Percentiles rank a stretch among this genome's conserved stretches.
phyloP scores from a whole-genome alignment of 2,797 vertebrate species.

The Tiaroga cobitis region DNA sequence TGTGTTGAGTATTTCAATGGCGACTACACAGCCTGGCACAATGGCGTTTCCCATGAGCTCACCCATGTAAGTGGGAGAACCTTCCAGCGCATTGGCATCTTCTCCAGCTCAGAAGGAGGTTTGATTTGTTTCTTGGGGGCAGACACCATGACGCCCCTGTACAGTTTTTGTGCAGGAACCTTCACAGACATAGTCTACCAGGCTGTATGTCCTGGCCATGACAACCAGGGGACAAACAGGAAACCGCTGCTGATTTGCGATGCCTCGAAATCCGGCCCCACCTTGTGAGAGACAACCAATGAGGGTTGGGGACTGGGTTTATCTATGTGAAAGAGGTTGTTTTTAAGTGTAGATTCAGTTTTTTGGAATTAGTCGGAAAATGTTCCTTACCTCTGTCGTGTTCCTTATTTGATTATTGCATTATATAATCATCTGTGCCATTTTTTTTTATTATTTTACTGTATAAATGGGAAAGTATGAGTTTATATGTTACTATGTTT shows the following conservation, averaged over 20 bases:
- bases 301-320: background rate
- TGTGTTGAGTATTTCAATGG: slow-evolving; percentile 82
- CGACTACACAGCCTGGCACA: slow-evolving; percentile 82
- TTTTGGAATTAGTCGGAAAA: background rate
- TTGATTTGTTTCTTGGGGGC: slow-evolving; percentile 77
- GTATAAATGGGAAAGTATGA: background rate
- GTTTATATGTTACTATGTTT: background rate
- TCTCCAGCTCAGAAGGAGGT: slow-evolving; percentile 78
- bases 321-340: background rate
- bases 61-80: slow-evolving; percentile 64
- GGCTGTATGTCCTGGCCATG: slow-evolving; percentile 80
- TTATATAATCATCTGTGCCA: background rate
- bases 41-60: slow-evolving; percentile 75
- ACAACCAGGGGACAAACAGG: slow-evolving; percentile 75
- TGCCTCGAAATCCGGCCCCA: slow-evolving; percentile 58
- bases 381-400: background rate
- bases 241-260: slow-evolving; percentile 74
- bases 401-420: background rate
- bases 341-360: background rate
- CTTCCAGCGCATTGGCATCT: slow-evolving; percentile 74
- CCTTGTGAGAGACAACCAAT: slow-evolving; percentile 54
- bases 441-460: background rate
- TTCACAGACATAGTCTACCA: slow-evolving; percentile 78
- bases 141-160: slow-evolving; percentile 77
- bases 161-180: slow-evolving; percentile 76